These are phyloP conservation scores for Eupithecia tripunctaria DNA, from an alignment of 2,888 invertebrate genomes.

Conservation along the genomic window DNA sequence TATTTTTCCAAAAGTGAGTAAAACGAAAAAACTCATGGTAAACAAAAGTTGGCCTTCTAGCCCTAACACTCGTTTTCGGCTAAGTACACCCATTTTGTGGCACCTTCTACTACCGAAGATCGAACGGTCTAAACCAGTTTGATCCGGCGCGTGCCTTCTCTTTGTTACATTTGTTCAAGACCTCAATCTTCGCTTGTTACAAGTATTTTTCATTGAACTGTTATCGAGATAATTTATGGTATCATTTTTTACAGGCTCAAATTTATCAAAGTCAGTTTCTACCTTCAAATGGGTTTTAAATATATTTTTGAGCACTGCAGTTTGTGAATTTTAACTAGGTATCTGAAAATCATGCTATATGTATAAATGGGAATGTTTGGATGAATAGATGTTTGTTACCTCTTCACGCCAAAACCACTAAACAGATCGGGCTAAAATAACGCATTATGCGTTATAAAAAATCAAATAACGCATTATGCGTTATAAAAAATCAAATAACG, in stretches of 20 bases:
- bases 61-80: not conserved
- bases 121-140: not conserved
- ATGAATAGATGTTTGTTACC: not conserved
- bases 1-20: not conserved
- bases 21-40: not conserved
- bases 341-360: not conserved
- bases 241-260: too few relatives aligned
- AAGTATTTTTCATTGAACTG: not conserved
- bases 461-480: too few relatives aligned
- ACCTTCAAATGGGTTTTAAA: not conserved
- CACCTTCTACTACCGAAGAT: not conserved
- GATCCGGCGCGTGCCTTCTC: slow-evolving; percentile 1
- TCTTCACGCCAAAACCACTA: too few relatives aligned
- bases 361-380: not conserved
- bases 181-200: slow-evolving; percentile 3
- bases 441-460: too few relatives aligned
- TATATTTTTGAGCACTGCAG: not conserved
- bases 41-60: not conserved
- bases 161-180: not conserved
- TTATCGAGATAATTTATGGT: not conserved
- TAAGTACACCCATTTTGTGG: not conserved
- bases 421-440: too few relatives aligned
- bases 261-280: not conserved
- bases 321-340: not conserved
- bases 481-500: too few relatives aligned